A percentile compares a stretch with the other conserved stretches of the same genome.
Evolutionary conservation across 2,113 vertebrate genomes (phyloP).

Genomic region (Lepus americanus): DNA sequence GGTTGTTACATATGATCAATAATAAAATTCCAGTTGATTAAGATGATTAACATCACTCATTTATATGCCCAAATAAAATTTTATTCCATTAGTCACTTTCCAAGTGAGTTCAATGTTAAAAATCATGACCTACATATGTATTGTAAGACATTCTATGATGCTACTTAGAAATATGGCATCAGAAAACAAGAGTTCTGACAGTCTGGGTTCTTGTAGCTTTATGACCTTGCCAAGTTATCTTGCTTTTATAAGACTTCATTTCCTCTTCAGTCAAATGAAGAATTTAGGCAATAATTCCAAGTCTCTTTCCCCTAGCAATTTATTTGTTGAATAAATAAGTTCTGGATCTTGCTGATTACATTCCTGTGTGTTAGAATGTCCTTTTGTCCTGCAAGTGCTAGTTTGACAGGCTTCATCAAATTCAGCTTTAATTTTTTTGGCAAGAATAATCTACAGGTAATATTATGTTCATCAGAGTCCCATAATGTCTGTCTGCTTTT

Average conservation of each 20-base stretch:
- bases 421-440: not conserved
- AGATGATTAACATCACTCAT: slow-evolving; percentile 45
- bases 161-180: not conserved
- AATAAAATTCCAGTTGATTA: slow-evolving; percentile 30
- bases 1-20: slow-evolving; percentile 33
- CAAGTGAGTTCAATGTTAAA: not conserved
- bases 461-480: not conserved
- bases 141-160: not conserved
- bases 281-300: not conserved
- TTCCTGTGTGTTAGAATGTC: not conserved
- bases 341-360: not conserved
- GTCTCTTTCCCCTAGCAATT: not conserved
- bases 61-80: not conserved
- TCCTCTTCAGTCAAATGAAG: not conserved
- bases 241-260: not conserved
- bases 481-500: not conserved
- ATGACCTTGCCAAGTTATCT: not conserved
- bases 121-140: not conserved
- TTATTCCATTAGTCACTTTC: not conserved
- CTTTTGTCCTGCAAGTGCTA: not conserved
- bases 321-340: slow-evolving; percentile 24
- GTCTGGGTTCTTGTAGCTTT: not conserved
- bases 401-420: slow-evolving; percentile 1
- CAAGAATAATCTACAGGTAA: slow-evolving; percentile 7
- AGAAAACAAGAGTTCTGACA: not conserved